Evolutionary conservation across 2,888 invertebrate genomes (phyloP), one percentile per base, ranked within the genome.

Genomic region (Ganaspis brasiliensis): DNA sequence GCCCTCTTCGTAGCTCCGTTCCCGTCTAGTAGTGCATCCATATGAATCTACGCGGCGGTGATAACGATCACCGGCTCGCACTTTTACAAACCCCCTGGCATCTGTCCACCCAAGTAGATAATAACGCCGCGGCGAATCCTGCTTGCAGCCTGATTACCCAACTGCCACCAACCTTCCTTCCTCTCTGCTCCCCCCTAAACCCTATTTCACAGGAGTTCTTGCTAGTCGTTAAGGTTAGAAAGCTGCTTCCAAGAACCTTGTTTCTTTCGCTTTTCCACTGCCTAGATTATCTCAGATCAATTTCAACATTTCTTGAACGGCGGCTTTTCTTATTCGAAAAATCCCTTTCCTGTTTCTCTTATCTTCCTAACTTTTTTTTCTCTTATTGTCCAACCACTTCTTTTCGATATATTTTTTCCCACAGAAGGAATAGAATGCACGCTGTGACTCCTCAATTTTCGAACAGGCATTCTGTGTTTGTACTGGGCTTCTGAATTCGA

Each of bases 21-120:
- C 74, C 83, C 82, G 79, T 85, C 86, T 85, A 84, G 84, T 83
- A 79, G 81, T 80, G 82, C 84, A 81, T 86, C 81, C 84, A 79
- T 83, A 83, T 83, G 86, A 85, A 86, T 86, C 84, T 84, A 77
- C 79, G 79, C 77, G 52, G 74, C 76, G 75, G 80, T 85, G 89
- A 89, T 89, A 88, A 88, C 85, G 85, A 89, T 89, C 89, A 86
- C 83, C 84, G 75, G 79, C 79, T 72, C 79, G 79, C 79, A 86
- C 82, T 88, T 86, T 86, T 86, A 79, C 79, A 78, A 81, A 84
- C 82, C 84, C 84, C 79, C 82, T 86, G 87, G 87, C 89, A 88
- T 88, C 89, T 89, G 89, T 89, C 89, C 87, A 89, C 88, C 88
- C 86, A 85, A 84, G 86, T 86, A 84, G 86, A 86, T 87, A 89